Conservation (phyloP, 2,888 invertebrate species). For the Busseola fusca region DNA sequence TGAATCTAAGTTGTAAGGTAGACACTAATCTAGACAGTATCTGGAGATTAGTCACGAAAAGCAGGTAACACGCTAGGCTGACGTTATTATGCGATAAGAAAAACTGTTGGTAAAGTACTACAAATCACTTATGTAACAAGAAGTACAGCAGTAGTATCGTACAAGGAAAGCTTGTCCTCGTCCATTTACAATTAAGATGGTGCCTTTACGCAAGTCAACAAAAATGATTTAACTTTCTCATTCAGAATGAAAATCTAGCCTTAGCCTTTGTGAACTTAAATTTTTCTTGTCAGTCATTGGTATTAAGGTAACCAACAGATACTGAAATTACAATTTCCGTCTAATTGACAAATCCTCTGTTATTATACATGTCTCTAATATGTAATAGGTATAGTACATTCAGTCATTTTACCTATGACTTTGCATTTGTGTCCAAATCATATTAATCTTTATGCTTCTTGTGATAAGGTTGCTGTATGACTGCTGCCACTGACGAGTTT, state of each 20-base stretch:
- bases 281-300: too few species aligned
- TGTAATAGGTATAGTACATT: not conserved
- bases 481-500: too few species aligned
- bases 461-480: too few species aligned
- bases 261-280: not conserved
- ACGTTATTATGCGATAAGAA: conserved; percentile 41
- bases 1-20: conserved; percentile 54
- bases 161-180: not conserved
- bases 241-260: not conserved
- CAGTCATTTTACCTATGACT: not conserved
- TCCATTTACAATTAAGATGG: not conserved
- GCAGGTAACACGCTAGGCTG: conserved; percentile 47
- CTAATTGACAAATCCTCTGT: not conserved
- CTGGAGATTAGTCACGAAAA: conserved; percentile 47
- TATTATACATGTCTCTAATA: not conserved
- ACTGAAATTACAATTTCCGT: not conserved
- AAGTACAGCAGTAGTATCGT: not conserved
- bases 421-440: too few species aligned
- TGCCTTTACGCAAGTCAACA: not conserved
- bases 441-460: too few species aligned
- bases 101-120: conserved; percentile 8
- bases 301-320: not conserved
- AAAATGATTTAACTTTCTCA: not conserved
- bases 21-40: conserved; percentile 37
- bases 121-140: conserved; percentile 2